Base-by-base conservation (phyloP, 2,797 vertebrate genomes). In the Acanthurus lineatus region DNA sequence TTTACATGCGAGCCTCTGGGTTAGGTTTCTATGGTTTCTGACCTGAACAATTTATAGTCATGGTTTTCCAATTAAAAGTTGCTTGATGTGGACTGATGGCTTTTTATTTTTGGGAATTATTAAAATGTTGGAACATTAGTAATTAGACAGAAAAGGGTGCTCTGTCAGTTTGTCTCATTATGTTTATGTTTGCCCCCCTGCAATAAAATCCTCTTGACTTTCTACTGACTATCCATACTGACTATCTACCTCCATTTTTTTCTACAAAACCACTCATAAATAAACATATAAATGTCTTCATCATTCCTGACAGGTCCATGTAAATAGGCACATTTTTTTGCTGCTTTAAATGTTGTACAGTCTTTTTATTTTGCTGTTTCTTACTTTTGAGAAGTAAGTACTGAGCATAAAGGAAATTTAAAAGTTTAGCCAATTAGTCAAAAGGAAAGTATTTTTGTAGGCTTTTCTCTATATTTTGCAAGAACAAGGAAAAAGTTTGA, bases 1-100 rank as follows among this genome's bases (percentile, higher is more conserved):
- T 93, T 86, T 88, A 87, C 80, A 81, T 47, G 52, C 79, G 56
- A 74, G 72, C 42, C 53, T 77, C 52, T 60, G 51, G 65, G 40
- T 88, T 71, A 12, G 22, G 65, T 81, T 81, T 86, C 71, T 79
- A 7, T 79, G 68, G 32, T 59, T 75, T 80, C 65, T 63, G 16
- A 76, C 62, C 22, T 25, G 28, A 82, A 64, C 42, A 79, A 40
- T 82, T 76, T 16, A 60, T 20, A 45, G 76, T 52, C 35, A n/a
- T 48, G 17, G 63, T 77, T 78, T 58, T 49, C 28, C 15, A 35
- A 20, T 19, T 28, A 67, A 8, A 61, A 5, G 3, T 77, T 5
- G 48, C n/a, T 76, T 45, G 0, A 42, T 61, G 49, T 14, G 10
- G 16, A 6, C 10, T 10, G 8, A 12, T 59, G 38, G 22, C 4